Evolutionary conservation across 2,888 invertebrate genomes (phyloP).

Genomic region (Tenthredo livida): DNA sequence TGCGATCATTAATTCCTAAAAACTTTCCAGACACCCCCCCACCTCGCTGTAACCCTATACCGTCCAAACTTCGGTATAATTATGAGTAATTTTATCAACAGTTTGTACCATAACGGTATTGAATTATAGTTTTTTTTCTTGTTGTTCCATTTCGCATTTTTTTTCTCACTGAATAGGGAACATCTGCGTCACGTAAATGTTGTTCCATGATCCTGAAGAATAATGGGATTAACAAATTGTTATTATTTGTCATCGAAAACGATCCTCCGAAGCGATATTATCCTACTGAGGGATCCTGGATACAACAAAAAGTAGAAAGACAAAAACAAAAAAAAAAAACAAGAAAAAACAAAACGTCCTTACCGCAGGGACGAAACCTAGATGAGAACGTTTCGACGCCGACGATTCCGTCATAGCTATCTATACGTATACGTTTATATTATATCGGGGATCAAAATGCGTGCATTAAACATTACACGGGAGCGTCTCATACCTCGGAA

Average conservation of each 20-base stretch:
- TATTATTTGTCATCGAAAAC: neutral
- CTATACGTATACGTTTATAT: neutral
- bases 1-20: neutral
- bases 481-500: neutral
- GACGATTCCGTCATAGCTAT: neutral
- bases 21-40: neutral
- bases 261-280: neutral
- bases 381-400: constrained; percentile 27
- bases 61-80: neutral
- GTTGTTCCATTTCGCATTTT: neutral
- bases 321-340: no score
- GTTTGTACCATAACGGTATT: neutral
- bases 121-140: neutral
- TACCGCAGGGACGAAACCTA: no score
- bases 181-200: neutral
- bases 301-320: no score
- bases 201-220: neutral
- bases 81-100: neutral
- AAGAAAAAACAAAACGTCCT: neutral
- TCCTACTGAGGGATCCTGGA: neutral
- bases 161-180: neutral
- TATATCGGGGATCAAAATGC: neutral
- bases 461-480: constrained; percentile 39
- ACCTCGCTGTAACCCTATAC: neutral
- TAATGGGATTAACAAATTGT: neutral